Evolutionary conservation across 1,140 invertebrate genomes (phyloP), one percentile per base, ranked within the genome.

Genomic region (Mercenaria mercenaria): DNA sequence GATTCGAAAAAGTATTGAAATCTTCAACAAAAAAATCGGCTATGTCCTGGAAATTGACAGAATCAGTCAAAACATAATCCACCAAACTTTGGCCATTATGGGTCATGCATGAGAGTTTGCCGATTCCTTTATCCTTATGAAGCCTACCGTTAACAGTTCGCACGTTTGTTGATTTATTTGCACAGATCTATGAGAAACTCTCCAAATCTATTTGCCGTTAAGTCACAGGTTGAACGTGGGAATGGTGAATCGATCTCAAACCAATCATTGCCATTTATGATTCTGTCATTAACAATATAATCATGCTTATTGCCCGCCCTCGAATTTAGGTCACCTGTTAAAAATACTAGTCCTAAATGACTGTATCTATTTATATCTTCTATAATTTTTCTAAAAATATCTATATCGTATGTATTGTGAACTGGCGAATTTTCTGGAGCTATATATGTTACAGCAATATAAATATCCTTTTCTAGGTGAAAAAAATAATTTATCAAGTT

Each of bases 401-500:
- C 52, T 11, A 59, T 23, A 23, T 59, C 52, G 23, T 59, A 59
- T 6, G 23, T 59, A 59, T 59, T 18, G 23, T 59, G 52, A n/a
- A 59, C 4, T 4, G 52, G 52, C 4, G 15, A 59, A 59, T 59
- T 59, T 59, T 59, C 52, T 59, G 52, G 52, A 10, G 52, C 15
- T 18, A 59, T 59, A 59, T 59, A 59, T 3, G 52, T 59, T 23
- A 59, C 52, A 15, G 52, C 52, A 23, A 59, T 3, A 59, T 59
- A 15, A 11, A 59, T 59, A 23, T 59, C 52, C 23, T 59, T 59
- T 23, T 59, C 23, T 59, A 59, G 10, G 4, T n/a, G 15, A 59
- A 59, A 59, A n/a, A 32, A 69, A 84, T 47, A 37, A 32, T 72
- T 69, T 84, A 84, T 84, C 64, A n/a, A 84, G 37, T 47, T 59